Base-by-base conservation (phyloP, 2,888 invertebrate species). In the Willowsia nigromaculata region DNA sequence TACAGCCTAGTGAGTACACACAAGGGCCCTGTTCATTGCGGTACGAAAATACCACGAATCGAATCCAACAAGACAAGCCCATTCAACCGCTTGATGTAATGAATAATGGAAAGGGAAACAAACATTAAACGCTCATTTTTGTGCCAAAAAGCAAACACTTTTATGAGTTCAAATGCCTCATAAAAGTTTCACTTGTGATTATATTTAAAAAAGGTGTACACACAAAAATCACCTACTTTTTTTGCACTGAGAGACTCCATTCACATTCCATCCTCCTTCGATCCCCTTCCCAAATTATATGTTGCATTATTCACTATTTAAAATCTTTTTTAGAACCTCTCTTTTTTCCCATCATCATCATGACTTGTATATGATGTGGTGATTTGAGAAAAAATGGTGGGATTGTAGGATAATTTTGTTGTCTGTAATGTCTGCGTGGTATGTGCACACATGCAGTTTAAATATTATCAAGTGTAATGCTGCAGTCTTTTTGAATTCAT, bases 121-220 rank as follows among this genome's bases (percentile, higher is more conserved):
- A 76, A 15, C 85, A 74, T 85, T 71, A 74, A 82, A 62, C 22
- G 82, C 82, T 78, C 76, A 56, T 53, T 68, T 85, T 59, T 68
- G 80, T 87, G 81, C 87, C 87, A 87, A 87, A 87, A 87, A 80
- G 76, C 40, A 68, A 87, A 65, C 68, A 80, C 50, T 83, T 80
- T 87, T 87, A 87, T 76, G 87, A 81, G 87, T 80, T 81, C 81
- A 87, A 81, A 65, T 81, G 87, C 59, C 87, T 81, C 87, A 30
- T 87, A 87, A 86, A 85, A 86, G 84, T 59, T 68, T 85, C 84
- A 85, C 25, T 37, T 85, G n/a, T n/a, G 53, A 30, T 76, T 76
- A 76, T 47, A 50, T 53, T 76, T 76, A 47, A 76, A 22, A 62
- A 37, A 30, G 50, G 74, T 68, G 37, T 56, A 22, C 53, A 76